Evolutionary conservation across 2,113 vertebrate species (phyloP).

Genomic region (Piaya cayana): DNA sequence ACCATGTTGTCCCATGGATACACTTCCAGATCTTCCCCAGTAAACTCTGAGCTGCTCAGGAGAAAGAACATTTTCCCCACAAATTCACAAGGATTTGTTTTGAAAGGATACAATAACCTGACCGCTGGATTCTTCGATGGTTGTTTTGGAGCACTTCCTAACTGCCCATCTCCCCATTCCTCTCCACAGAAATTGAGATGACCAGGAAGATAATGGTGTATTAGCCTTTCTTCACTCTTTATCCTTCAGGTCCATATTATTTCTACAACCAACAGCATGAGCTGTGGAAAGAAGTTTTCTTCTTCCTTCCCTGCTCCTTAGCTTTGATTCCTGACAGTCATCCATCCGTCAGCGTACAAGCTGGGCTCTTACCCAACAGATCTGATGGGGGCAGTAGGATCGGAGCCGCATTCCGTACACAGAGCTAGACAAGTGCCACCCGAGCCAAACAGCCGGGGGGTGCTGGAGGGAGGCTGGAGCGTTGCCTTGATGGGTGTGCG

Average conservation of each 20-base stretch:
- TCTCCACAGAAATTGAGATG: background rate
- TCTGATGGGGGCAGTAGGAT: background rate
- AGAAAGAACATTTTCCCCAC: background rate
- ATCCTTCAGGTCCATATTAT: background rate
- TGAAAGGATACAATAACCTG: background rate
- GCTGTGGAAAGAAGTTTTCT: background rate
- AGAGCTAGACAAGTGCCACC: background rate
- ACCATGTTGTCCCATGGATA: background rate
- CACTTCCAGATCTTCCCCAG: background rate
- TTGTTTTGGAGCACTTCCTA: background rate
- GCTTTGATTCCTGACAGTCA: background rate
- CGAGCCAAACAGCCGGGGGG: background rate
- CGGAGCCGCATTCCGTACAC: background rate
- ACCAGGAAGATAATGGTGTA: background rate
- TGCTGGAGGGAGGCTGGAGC: background rate
- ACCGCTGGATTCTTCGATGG: background rate
- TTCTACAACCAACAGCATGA: background rate
- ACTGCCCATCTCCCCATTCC: background rate
- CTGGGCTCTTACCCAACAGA: background rate
- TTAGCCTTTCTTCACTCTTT: background rate
- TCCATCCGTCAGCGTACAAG: background rate
- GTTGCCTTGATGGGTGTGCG: background rate
- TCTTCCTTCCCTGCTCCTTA: background rate
- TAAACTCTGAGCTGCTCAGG: background rate
- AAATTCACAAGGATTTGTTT: background rate